Percentiles rank a stretch among this genome's conserved stretches.
These are phyloP conservation scores for Noctua pronuba DNA, from an alignment of 2,888 invertebrate species.

Conservation along the genomic window DNA sequence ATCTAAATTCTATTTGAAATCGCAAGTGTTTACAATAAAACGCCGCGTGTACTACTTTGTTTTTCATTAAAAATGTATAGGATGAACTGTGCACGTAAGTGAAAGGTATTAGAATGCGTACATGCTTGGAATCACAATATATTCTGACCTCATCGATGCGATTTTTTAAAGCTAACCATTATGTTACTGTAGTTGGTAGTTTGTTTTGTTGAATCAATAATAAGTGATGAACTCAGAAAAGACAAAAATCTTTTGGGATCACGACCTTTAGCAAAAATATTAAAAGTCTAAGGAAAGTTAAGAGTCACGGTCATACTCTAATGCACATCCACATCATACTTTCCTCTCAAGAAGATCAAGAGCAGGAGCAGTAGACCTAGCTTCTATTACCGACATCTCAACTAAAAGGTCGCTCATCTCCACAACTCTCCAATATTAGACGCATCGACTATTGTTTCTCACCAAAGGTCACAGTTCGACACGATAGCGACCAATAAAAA, in stretches of 20 bases:
- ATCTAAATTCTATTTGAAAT: conserved; percentile 32
- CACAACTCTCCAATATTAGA: conserved; percentile 6
- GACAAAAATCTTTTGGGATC: not conserved
- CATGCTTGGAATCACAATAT: conserved; percentile 46
- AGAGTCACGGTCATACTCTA: not conserved
- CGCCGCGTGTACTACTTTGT: conserved; percentile 6
- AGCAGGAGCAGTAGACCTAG: not conserved
- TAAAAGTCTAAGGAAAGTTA: not conserved
- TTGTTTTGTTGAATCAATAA: not conserved
- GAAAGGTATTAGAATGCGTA: conserved; percentile 56
- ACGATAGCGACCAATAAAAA: conserved; percentile 49
- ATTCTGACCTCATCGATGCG: conserved; percentile 38
- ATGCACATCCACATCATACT: not conserved
- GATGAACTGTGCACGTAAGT: conserved; percentile 47
- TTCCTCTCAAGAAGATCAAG: not conserved
- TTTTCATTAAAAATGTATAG: conserved; percentile 52
- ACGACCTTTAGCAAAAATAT: not conserved
- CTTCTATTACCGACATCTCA: not conserved
- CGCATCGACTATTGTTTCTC: conserved; percentile 15
- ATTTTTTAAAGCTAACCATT: conserved; percentile 7
- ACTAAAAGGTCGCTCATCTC: conserved; percentile 19
- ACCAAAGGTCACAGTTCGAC: conserved; percentile 52
- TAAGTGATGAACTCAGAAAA: not conserved
- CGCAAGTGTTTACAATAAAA: conserved; percentile 33
- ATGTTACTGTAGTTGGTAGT: not conserved